phyloP scores from a whole-genome alignment of 2,113 vertebrate species.

The Oreochromis aureus region DNA sequence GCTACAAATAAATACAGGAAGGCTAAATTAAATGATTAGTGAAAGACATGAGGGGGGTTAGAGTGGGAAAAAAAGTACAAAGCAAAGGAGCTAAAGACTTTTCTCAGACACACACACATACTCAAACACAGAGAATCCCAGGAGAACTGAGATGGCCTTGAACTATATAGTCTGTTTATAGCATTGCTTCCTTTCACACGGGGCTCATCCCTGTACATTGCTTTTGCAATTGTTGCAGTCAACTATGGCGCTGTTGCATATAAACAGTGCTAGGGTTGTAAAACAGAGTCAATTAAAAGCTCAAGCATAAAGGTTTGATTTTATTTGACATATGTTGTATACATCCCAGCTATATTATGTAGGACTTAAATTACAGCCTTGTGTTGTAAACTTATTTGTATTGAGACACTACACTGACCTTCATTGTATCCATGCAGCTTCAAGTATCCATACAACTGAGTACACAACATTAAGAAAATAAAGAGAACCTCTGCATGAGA shows the following conservation, averaged over 20 bases:
- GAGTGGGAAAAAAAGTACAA: not conserved
- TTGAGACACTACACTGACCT: not conserved
- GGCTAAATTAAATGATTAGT: slow-evolving; percentile 19
- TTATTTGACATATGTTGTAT: not conserved
- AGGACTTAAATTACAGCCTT: not conserved
- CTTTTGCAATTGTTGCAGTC: slow-evolving; percentile 25
- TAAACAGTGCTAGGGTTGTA: not conserved
- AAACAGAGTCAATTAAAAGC: not conserved
- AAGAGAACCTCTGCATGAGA: not conserved
- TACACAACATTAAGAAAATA: not conserved
- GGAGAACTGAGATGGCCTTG: slow-evolving; percentile 37
- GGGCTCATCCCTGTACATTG: not conserved
- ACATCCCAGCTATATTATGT: not conserved
- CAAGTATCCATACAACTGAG: not conserved
- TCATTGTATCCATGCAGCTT: not conserved
- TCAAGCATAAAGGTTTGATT: not conserved
- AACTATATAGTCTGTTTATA: slow-evolving; percentile 47
- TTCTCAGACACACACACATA: not conserved
- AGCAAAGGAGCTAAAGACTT: not conserved
- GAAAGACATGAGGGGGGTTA: not conserved
- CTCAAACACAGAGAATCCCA: slow-evolving; percentile 5
- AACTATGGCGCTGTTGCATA: slow-evolving; percentile 8
- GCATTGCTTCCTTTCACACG: slow-evolving; percentile 13
- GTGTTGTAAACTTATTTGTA: not conserved
- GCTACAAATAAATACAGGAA: slow-evolving; percentile 25